Base-by-base conservation (phyloP, 30 jellyfish, hydroid and myxozoan species). In the Aurelia sp. region DNA sequence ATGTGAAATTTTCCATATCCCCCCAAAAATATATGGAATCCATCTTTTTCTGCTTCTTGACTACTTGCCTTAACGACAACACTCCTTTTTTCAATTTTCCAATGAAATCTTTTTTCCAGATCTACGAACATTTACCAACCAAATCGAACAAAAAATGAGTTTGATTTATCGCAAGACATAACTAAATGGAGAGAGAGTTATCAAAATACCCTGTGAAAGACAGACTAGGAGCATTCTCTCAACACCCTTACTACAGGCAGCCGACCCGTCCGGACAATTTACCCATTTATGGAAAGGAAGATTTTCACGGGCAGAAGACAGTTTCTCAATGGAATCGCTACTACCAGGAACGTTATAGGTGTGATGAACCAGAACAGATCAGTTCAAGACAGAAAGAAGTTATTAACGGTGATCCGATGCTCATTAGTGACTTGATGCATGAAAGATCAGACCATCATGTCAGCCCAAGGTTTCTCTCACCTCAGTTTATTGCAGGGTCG, bases 341-440 rank as follows among this genome's bases (percentile, higher is more conserved):
- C 78, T 16, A 27, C n/a, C 47, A 67, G 15, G 84, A 84, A 33
- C 47, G 47, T 12, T 67, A 35, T 44, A 35, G 41, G 33, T 12
- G 19, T 24, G 72, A 38, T 44, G 52, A n/a, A 16, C 63, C 22
- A 18, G 64, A 40, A 55, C 67, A 63, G 22, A 17, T 18, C 5
- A 35, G 62, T 41, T 44, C 55, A 44, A 47, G 68, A 41, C 88
- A 38, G 24, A 41, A 68, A 12, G 73, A 72, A 5, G 73, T 33
- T n/a, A 84, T 84, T 21, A 63, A 51, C 44, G 88, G 93, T 8
- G 93, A 84, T 58, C 93, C 93, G 4, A 50, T 84, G 82, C 75
- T 84, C 13, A 81, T 84, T 4, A 40, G 53, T 30, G 88, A 63
- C 13, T 31, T 75, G 21, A 48, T 13, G 30, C 64, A 17, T 13